Evolutionary conservation across 1,140 invertebrate species (phyloP), one percentile per base, ranked within the genome.

Genomic region (Berghia stephanieae): DNA sequence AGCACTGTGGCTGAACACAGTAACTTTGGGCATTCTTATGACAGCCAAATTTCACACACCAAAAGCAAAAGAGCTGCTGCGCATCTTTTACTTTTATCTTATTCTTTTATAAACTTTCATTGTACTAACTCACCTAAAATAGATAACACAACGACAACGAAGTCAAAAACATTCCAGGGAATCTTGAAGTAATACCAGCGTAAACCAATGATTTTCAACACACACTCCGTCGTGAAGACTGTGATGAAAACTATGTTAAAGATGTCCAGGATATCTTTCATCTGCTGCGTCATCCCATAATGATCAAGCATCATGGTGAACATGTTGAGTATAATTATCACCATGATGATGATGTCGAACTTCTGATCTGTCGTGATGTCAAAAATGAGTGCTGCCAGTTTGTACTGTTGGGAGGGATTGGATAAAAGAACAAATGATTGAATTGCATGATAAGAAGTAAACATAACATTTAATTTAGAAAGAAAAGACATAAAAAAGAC

Each of bases 161-260:
- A 97, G 93, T 99, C 98, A 92, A 99, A 99, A 84, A 99, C 93
- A 92, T 99, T 99, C 98, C 98, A 99, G 77, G 97, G 97, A 91
- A 98, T 96, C 90, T 96, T 97, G 92, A 99, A 99, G 92, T 98
- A 99, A 92, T 98, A 95, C 92, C 96, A 97, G 86, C 97, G 93
- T 85, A 99, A 93, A 78, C 96, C 97, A 90, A 98, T 96, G 87
- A 98, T 94, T 93, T 99, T 99, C 91, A 98, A 93, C 87, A 97
- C 92, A 92, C 97, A 98, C 93, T 99, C 98, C 83, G 94, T 93
- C 89, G 95, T 96, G 92, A 99, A 99, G 92, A 99, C 96, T 89
- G 95, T 95, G 90, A 99, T 98, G 92, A 99, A 99, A 91, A 98
- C 94, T 91, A 95, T 94, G 90, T 99, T 99, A 81, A 99, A 93